Conservation (phyloP, 2,113 vertebrate species). For the Ageneiosus marmoratus region DNA sequence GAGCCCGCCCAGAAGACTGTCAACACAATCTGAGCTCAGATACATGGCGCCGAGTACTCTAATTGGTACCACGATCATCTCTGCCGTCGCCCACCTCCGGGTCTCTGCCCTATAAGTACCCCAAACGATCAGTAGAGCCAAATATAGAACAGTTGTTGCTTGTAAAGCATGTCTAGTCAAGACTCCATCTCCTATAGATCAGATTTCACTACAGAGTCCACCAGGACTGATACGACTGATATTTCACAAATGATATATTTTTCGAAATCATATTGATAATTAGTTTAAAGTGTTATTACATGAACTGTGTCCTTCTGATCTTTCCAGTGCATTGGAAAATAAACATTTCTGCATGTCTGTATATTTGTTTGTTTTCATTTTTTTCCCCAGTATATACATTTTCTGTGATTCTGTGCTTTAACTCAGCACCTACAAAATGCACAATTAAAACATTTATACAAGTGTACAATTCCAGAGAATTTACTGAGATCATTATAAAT, state of each 20-base stretch:
- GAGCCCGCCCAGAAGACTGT: constrained; percentile 59
- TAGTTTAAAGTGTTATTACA: not conserved
- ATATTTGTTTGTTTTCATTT: not conserved
- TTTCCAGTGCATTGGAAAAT: not conserved
- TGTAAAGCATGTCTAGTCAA: constrained; percentile 18
- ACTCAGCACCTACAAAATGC: not conserved
- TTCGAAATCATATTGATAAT: no score
- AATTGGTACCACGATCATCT: constrained; percentile 61
- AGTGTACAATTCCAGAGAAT: not conserved
- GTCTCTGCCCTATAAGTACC: constrained; percentile 71
- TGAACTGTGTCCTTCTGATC: not conserved
- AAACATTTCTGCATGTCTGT: not conserved
- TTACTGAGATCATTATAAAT: not conserved
- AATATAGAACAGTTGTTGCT: constrained; percentile 62
- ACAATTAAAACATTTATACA: not conserved
- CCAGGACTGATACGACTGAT: not conserved
- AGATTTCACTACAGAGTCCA: constrained; percentile 10
- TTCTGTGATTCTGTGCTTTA: not conserved
- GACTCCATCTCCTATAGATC: constrained; percentile 6
- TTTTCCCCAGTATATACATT: not conserved
- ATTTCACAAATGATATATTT: not conserved
- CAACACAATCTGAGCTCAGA: constrained; percentile 67
- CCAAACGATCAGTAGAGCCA: constrained; percentile 53
- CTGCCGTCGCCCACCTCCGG: constrained; percentile 52
- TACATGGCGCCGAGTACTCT: constrained; percentile 69